phyloP scores from a whole-genome alignment of 1,140 invertebrate species.

The Galleria mellonella region DNA sequence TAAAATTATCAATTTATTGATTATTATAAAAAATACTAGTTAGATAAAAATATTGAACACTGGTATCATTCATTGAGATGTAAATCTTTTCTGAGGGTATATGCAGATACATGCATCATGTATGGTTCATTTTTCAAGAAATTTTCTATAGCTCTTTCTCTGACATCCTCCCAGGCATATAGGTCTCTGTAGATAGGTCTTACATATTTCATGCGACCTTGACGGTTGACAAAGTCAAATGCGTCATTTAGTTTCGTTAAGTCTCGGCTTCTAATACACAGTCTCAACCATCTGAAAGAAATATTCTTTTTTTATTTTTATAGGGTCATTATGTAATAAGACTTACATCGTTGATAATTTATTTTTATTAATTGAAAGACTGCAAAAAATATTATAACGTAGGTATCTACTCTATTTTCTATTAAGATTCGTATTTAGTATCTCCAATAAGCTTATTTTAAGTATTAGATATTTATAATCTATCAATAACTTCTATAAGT shows the following conservation, averaged over 20 bases:
- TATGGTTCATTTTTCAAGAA: slow-evolving; percentile 81
- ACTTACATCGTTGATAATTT: too few species aligned
- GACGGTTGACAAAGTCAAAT: slow-evolving; percentile 85
- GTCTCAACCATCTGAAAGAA: slow-evolving; percentile 86
- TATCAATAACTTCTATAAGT: too few species aligned
- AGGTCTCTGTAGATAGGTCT: slow-evolving; percentile 90
- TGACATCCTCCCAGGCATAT: slow-evolving; percentile 84
- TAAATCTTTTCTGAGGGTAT: slow-evolving; percentile 85
- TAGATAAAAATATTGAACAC: too few species aligned
- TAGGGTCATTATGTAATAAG: too few species aligned
- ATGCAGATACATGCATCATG: slow-evolving; percentile 89
- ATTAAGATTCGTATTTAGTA: too few species aligned
- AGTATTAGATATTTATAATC: too few species aligned
- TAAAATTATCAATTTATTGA: too few species aligned
- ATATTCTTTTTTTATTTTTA: slow-evolving; percentile 58
- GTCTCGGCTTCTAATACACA: slow-evolving; percentile 85
- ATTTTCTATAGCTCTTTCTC: slow-evolving; percentile 81
- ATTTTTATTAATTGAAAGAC: too few species aligned
- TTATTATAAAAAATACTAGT: too few species aligned
- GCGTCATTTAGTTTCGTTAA: slow-evolving; percentile 78
- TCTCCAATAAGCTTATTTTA: too few species aligned
- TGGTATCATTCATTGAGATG: slow-evolving; percentile 63
- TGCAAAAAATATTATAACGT: too few species aligned
- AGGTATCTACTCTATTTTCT: too few species aligned
- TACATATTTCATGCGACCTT: slow-evolving; percentile 94